Percentiles rank a stretch among this genome's conserved stretches.
phyloP scores from a whole-genome alignment of 2,113 vertebrate genomes.

The Hemicordylus capensis region DNA sequence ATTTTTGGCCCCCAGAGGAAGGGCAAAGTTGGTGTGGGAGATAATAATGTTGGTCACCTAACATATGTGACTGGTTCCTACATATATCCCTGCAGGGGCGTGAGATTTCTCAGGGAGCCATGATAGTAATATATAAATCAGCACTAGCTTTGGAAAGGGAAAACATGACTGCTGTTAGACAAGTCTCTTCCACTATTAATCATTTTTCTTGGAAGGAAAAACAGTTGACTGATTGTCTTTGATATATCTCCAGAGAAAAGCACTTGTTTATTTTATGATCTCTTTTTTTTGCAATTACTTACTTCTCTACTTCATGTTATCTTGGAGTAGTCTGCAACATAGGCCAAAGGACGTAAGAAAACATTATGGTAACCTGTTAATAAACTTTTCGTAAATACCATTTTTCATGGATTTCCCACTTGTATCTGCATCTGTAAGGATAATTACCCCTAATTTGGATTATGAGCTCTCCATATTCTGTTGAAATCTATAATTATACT shows the following conservation, averaged over 20 bases:
- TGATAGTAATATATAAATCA: too few species aligned
- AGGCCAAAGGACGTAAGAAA: constrained; percentile 44
- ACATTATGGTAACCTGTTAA: constrained; percentile 31
- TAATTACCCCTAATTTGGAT: constrained; percentile 39
- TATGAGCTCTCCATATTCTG: constrained; percentile 10
- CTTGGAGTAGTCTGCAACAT: constrained; percentile 57
- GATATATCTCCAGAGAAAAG: constrained; percentile 13
- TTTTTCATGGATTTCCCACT: constrained; percentile 14
- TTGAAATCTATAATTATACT: constrained; percentile 19
- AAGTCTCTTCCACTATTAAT: not conserved
- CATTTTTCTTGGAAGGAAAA: constrained; percentile 14
- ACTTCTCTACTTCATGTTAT: constrained; percentile 46
- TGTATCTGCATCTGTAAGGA: constrained; percentile 43
- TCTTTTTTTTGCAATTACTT: constrained; percentile 44
- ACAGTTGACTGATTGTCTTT: constrained; percentile 3
- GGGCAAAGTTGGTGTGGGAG: too few species aligned
- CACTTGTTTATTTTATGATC: constrained; percentile 24
- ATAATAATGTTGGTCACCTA: too few species aligned
- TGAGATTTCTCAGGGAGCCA: too few species aligned
- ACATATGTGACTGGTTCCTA: too few species aligned
- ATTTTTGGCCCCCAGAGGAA: not conserved
- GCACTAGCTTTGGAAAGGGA: not conserved
- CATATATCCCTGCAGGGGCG: too few species aligned
- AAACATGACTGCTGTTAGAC: not conserved
- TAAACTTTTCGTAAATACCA: constrained; percentile 13